Evolutionary conservation across 2,113 vertebrate genomes (phyloP).

Genomic region (Pluvialis apricaria): DNA sequence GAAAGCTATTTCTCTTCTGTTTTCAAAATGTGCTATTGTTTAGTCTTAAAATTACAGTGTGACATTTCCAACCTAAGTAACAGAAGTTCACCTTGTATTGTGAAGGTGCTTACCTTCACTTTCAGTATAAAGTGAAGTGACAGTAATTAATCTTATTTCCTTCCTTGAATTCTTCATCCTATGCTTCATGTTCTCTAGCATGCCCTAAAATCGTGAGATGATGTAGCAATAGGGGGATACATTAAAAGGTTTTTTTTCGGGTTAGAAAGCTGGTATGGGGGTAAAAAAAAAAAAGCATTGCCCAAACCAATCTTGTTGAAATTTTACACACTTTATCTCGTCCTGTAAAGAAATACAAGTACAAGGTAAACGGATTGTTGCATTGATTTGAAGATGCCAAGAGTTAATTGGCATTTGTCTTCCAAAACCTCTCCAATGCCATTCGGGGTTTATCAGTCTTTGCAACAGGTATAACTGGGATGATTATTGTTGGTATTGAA

Average conservation of each 20-base stretch:
- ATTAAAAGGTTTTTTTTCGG: neutral
- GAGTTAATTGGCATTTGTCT: neutral
- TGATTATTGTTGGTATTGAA: neutral
- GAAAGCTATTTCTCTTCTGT: neutral
- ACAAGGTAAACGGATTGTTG: neutral
- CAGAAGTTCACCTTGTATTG: neutral
- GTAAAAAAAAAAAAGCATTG: no score
- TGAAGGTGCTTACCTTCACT: neutral
- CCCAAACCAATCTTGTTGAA: neutral
- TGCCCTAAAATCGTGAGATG: neutral
- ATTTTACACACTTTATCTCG: neutral
- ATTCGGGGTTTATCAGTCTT: neutral
- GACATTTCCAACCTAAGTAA: neutral
- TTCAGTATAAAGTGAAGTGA: neutral
- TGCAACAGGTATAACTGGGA: neutral
- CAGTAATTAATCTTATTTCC: neutral
- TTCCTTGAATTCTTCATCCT: neutral
- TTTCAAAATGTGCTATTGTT: neutral
- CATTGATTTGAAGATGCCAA: neutral
- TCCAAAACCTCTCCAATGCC: neutral
- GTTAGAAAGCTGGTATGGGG: neutral
- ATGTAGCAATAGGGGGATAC: neutral
- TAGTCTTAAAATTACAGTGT: neutral
- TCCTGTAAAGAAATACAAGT: neutral
- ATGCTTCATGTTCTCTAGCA: neutral